Base-by-base conservation (phyloP, 2,797 vertebrate species). In the Rhinoraja longicauda region DNA sequence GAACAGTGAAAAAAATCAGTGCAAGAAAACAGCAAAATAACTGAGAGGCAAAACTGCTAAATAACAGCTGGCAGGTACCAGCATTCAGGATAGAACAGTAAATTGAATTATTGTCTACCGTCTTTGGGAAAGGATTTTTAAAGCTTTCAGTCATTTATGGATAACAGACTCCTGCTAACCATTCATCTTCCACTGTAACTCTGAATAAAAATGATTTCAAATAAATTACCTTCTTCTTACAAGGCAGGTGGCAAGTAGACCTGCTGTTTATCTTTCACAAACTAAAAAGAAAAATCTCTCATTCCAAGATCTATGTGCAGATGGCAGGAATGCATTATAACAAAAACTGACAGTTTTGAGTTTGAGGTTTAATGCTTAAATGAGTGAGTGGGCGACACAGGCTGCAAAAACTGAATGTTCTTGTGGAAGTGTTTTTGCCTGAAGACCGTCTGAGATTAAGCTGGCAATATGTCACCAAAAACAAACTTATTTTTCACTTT, bases 11-110 rank as follows among this genome's bases (percentile, higher is more conserved):
- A n/a, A 70, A 90, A 70, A 19, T 86, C 10, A 24, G 32, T 70
- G 62, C 88, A 10, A 64, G 7, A 70, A 86, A 84, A 84, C 81
- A 84, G 81, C 39, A 93, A 93, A 93, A 93, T 94, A 94, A 92
- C 75, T 90, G 76, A 24, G 45, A 93, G 84, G 94, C 93, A 75
- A 92, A 86, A 93, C 90, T 36, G 93, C 78, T 93, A 81, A 72
- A 92, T 91, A 92, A 78, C 90, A 93, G 93, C 93, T 82, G 93
- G 64, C n/a, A 32, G 70, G 70, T 93, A 93, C 45, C 73, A 93
- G 79, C 93, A 82, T 92, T 62, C 53, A 76, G 59, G 45, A 21
- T 29, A 76, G 81, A 78, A 94, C 29, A 78, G 93, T 92, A 93
- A 93, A 90, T 92, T 75, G 75, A 78, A 93, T 92, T 93, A 77